Evolutionary conservation across 2,888 invertebrate species (phyloP).

Genomic region (Aleiodes testaceus): DNA sequence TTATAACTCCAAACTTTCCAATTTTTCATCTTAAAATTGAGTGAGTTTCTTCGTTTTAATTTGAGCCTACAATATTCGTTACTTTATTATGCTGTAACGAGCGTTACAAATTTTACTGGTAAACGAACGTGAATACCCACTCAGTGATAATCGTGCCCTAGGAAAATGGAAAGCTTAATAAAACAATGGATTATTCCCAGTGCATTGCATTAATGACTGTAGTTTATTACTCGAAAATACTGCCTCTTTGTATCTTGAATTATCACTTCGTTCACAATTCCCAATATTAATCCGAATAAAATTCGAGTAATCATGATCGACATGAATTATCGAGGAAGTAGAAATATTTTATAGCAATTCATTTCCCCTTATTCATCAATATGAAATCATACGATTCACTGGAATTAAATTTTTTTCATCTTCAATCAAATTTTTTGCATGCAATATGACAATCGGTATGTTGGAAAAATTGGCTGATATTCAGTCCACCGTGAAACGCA

Average conservation of each 20-base stretch:
- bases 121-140: slow-evolving; percentile 7
- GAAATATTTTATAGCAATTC: no score
- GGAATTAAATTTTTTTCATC: background rate
- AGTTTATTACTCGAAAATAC: background rate
- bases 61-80: slow-evolving; percentile 4
- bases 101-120: slow-evolving; percentile 22
- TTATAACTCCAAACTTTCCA: no score
- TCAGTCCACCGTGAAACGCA: background rate
- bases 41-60: no score
- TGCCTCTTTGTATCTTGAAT: background rate
- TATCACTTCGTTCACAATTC: background rate
- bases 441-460: slow-evolving; percentile 3
- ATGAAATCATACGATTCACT: background rate
- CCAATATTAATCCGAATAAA: background rate
- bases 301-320: no score
- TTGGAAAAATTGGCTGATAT: background rate
- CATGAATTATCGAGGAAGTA: no score
- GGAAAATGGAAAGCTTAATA: slow-evolving; percentile 17
- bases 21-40: no score
- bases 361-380: no score
- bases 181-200: slow-evolving; percentile 11
- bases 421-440: slow-evolving; percentile 1
- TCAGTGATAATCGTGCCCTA: slow-evolving; percentile 2
- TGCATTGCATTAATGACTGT: background rate
- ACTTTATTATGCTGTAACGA: slow-evolving; percentile 37